Evolutionary conservation across 2,797 vertebrate genomes (phyloP).

Genomic region (Garrulus glandarius): DNA sequence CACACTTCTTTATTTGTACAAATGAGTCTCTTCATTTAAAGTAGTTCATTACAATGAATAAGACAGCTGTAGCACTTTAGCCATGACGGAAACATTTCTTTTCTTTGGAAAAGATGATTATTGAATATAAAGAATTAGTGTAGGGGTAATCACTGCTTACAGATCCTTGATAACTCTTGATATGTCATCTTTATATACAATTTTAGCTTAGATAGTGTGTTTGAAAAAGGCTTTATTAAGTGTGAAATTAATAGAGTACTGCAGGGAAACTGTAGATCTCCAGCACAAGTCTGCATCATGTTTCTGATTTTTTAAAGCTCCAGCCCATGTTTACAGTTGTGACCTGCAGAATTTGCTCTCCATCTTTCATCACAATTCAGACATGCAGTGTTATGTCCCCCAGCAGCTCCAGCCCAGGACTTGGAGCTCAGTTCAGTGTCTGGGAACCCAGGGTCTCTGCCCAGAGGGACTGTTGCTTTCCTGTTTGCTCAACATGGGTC

Average conservation of each 20-base stretch:
- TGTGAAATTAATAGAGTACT: not conserved
- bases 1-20: constrained; percentile 6
- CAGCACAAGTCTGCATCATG: not conserved
- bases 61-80: constrained; percentile 23
- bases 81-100: not conserved
- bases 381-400: not conserved
- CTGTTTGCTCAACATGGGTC: accelerated
- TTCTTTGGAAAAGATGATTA: constrained; percentile 9
- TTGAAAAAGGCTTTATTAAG: not conserved
- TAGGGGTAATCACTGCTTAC: not conserved
- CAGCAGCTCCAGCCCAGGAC: not conserved
- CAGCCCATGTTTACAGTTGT: not conserved
- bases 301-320: not conserved
- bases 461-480: not conserved
- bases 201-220: not conserved
- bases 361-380: not conserved
- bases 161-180: not conserved
- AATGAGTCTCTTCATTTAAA: constrained; percentile 41
- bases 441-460: not conserved
- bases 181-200: not conserved
- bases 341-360: not conserved
- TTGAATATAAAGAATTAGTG: not conserved
- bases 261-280: not conserved
- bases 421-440: not conserved
- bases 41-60: constrained; percentile 36